Base-by-base conservation (phyloP, 2,888 invertebrate species). In the Pollenia labialis region DNA sequence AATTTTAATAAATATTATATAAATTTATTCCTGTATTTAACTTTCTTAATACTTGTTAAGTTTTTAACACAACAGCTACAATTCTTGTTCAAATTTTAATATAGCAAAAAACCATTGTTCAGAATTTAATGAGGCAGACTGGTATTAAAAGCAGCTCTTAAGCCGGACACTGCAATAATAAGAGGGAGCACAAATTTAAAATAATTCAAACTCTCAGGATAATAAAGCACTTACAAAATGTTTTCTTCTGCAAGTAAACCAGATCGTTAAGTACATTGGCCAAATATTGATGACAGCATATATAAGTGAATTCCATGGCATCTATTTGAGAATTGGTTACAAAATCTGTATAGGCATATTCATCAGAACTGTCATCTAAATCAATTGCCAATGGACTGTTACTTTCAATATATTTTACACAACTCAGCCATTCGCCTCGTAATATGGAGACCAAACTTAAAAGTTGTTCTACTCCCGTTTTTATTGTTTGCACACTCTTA, bases 221-320 rank as follows among this genome's bases (percentile, higher is more conserved):
- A 32, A 32, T 6, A 32, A 32, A 6, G 32, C 32, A 90, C 91
- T 90, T 90, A 91, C 92, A 88, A 81, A 90, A 90, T 46, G 88
- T 87, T 75, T 89, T 91, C 42, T 91, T 90, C 42, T 91, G 90
- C 4, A 90, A 85, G 72, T 91, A 91, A 48, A 93, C 92, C 56
- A 92, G 91, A 46, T 89, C 89, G 16, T 91, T 91, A 9, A 93
- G 89, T 23, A 89, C 90, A 42, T 90, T 89, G 8, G 91, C 93
- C 82, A 93, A 88, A 88, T 91, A 91, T 58, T 91, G 91, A 88
- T 93, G 93, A 66, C 92, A 92, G 16, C 91, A 91, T 64, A 93
- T 91, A 76, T 93, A 94, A 2, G 93, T 92, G 12, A 87, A 18
- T 85, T 93, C 93, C 60, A 93, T 92, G n/a, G 90, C 91, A 68